Conservation (phyloP, 2,797 vertebrate species). For the Tokudaia muenninki region DNA sequence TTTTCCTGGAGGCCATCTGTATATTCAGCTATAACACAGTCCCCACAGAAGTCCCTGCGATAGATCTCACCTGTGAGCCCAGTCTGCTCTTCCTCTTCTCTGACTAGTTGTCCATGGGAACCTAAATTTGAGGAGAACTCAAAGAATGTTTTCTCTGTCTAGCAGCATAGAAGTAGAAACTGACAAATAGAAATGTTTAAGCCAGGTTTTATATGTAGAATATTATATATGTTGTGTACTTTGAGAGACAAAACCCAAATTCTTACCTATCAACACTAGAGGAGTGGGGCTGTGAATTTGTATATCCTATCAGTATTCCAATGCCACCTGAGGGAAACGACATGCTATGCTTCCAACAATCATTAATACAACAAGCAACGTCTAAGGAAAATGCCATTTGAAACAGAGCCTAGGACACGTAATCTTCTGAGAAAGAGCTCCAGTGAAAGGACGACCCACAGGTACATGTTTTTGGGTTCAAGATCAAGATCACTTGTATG, state of each 20-base stretch:
- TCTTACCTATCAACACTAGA: not conserved
- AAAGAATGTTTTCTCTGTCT: constrained; percentile 29
- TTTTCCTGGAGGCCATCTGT: constrained; percentile 24
- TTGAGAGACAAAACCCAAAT: not conserved
- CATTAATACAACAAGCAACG: constrained; percentile 26
- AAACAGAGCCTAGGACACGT: not conserved
- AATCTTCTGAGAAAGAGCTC: not conserved
- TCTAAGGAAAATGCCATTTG: not conserved
- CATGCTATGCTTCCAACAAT: not conserved
- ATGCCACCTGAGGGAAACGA: not conserved
- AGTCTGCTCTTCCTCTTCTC: constrained; percentile 31
- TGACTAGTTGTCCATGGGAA: constrained; percentile 35
- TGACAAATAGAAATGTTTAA: constrained; percentile 13
- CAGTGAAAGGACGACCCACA: not conserved
- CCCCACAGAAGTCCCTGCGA: not conserved
- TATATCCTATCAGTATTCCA: constrained; percentile 54
- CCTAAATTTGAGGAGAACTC: constrained; percentile 33
- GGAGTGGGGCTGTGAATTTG: not conserved
- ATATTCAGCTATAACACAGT: constrained; percentile 9
- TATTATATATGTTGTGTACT: not conserved
- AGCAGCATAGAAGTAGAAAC: not conserved
- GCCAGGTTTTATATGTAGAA: not conserved
- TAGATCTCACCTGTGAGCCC: constrained; percentile 48
- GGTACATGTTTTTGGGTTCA: not conserved
- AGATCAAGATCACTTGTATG: not conserved